Base-by-base conservation (phyloP, 2,888 invertebrate genomes). In the Chalcosyrphus nemorum region DNA sequence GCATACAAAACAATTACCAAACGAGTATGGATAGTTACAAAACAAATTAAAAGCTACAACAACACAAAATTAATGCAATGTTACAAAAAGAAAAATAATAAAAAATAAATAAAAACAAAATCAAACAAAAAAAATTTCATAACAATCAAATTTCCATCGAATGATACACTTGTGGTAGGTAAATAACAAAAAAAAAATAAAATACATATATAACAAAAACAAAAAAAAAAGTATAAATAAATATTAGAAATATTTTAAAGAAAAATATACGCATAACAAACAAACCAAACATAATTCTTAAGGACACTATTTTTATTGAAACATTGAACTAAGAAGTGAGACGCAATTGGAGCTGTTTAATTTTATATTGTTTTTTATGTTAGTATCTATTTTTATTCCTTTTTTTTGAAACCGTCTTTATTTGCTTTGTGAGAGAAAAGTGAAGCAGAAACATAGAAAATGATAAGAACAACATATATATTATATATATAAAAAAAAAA, bases 121-220 rank as follows among this genome's bases (percentile, higher is more conserved):
- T 43, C n/a, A 77, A 65, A 72, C n/a, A n/a, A 66, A 70, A 77
- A 57, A 65, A 77, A 81, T 50, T 77, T 81, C 77, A 61, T 75
- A 77, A 80, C 86, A 86, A 78, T 78, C 78, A 86, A 63, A 85
- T 72, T 70, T 75, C 86, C 78, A 86, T 85, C 84, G 76, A 85
- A 78, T 65, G 72, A 86, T 77, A 84, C 70, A 86, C 70, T 70
- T 63, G 81, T 78, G 81, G 71, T 86, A 86, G 86, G 63, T 45
- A 71, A 86, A 75, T 72, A 61, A 38, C 50, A 80, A 38, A 71
- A 61, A 61, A 65, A 54, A 70, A 15, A 50, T 76, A 50, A 32
- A 61, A 81, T 50, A 41, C 59, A 5, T 27, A 27, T 27, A 27
- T 27, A 27, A 5, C 27, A 27, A 29, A 3, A 1, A 4, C 7